phyloP scores from a whole-genome alignment of 2,113 vertebrate genomes.

The Lanius ludovicianus region DNA sequence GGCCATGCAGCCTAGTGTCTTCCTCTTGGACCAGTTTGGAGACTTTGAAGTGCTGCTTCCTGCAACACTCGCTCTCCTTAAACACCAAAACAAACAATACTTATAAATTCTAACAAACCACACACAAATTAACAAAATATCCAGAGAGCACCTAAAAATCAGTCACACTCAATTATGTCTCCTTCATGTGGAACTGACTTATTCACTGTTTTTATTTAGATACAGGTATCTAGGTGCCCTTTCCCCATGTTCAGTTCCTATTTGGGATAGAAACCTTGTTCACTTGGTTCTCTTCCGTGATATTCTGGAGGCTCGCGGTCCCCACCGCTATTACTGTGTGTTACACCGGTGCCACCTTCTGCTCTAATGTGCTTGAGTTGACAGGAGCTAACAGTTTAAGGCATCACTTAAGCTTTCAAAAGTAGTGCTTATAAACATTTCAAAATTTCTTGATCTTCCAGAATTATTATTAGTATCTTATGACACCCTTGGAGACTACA shows the following conservation, averaged over 20 bases:
- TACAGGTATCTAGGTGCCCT: neutral
- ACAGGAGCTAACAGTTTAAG: neutral
- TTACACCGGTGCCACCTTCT: neutral
- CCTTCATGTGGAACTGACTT: neutral
- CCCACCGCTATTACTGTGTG: rapidly evolving
- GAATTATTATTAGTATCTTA: neutral
- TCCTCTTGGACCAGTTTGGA: neutral
- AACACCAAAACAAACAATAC: neutral
- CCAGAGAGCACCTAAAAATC: neutral
- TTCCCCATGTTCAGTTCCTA: neutral
- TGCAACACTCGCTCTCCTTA: neutral
- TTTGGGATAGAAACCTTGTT: neutral
- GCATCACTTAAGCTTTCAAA: neutral
- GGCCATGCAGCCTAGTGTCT: neutral
- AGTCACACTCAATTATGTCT: neutral
- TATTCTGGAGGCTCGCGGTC: neutral
- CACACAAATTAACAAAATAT: neutral
- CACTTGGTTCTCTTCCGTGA: neutral
- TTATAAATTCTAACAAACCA: neutral
- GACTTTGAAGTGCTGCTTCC: neutral
- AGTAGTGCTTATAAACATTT: neutral
- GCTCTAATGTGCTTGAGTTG: neutral
- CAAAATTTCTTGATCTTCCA: neutral
- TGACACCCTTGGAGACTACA: neutral
- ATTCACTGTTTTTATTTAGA: neutral